phyloP scores from a whole-genome alignment of 2,888 invertebrate species.

The Drosophila maculinotata region DNA sequence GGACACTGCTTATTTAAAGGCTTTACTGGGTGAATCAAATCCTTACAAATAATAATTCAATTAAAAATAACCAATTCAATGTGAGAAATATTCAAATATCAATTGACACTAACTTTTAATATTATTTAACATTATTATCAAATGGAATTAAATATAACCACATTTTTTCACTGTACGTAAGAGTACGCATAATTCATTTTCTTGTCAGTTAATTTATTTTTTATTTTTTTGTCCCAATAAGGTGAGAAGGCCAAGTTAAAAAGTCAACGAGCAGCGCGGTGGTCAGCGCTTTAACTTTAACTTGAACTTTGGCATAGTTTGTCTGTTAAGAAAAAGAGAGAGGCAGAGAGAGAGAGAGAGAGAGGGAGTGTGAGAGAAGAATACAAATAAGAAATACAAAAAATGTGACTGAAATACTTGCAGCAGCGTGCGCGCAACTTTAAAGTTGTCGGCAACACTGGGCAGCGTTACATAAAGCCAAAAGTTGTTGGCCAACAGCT shows the following conservation, averaged over 20 bases:
- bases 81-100: too few species aligned
- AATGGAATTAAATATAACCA: too few species aligned
- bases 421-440: slow-evolving; percentile 16
- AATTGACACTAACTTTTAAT: too few species aligned
- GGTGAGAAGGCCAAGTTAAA: slow-evolving; percentile 55
- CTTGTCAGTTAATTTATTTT: background rate
- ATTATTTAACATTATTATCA: too few species aligned
- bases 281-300: slow-evolving; percentile 51
- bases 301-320: slow-evolving; percentile 60
- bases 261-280: slow-evolving; percentile 53
- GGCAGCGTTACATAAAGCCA: slow-evolving; percentile 23
- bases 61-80: too few species aligned
- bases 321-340: slow-evolving; percentile 1
- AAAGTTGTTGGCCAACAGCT: slow-evolving; percentile 26
- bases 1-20: too few species aligned
- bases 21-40: too few species aligned
- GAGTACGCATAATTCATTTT: background rate
- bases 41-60: too few species aligned
- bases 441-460: slow-evolving; percentile 47
- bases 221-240: slow-evolving; percentile 27
- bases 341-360: background rate
- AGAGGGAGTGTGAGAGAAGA: background rate
- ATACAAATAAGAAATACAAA: background rate
- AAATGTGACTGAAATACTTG: slow-evolving; percentile 31
- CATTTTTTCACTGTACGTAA: background rate